Evolutionary conservation across 2,113 vertebrate genomes (phyloP).

Genomic region (Eolophus roseicapilla): DNA sequence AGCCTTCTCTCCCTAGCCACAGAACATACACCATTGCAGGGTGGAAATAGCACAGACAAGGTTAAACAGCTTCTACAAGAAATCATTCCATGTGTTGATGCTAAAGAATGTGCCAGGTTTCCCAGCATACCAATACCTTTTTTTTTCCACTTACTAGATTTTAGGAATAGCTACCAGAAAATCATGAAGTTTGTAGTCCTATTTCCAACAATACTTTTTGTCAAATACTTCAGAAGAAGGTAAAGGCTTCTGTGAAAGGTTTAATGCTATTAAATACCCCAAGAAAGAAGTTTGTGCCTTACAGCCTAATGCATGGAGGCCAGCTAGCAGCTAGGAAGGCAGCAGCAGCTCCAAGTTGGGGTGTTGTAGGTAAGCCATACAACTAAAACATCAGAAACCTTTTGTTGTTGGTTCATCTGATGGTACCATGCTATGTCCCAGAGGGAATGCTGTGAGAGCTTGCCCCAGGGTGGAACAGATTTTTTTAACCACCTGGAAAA

Average conservation of each 20-base stretch:
- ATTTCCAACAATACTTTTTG: not conserved
- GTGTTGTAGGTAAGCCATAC: not conserved
- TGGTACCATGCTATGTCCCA: not conserved
- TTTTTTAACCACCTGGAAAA: not conserved
- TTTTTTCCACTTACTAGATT: not conserved
- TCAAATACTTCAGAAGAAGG: not conserved
- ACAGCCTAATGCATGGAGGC: not conserved
- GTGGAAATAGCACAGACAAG: not conserved
- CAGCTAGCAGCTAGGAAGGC: not conserved
- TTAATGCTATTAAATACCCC: not conserved
- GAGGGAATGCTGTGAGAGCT: not conserved
- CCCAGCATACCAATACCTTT: not conserved
- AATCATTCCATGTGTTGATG: accelerated
- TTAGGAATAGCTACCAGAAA: not conserved
- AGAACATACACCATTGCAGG: accelerated
- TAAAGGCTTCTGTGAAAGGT: not conserved
- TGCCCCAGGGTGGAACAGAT: accelerated
- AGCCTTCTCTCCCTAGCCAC: not conserved
- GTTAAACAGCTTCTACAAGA: not conserved
- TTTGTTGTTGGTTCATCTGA: not conserved
- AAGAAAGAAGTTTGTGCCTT: not conserved
- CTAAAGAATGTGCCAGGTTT: not conserved
- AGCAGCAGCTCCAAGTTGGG: not conserved
- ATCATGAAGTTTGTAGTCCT: not conserved
- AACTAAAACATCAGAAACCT: not conserved